Conservation (phyloP, 2,113 vertebrate genomes). For the Neogale vison region DNA sequence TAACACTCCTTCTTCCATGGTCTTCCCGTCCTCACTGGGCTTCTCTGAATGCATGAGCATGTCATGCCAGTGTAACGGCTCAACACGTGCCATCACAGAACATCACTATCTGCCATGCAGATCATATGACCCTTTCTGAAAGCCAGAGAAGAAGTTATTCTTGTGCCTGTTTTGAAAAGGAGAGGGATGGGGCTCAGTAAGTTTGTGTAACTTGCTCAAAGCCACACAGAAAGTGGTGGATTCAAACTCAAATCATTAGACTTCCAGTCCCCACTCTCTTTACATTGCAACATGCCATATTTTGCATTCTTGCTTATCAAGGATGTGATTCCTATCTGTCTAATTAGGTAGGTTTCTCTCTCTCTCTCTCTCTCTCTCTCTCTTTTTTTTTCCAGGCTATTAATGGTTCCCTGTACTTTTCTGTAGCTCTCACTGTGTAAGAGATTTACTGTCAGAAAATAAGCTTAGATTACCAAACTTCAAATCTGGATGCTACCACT, state of each 20-base stretch:
- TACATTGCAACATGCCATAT: background rate
- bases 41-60: background rate
- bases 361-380: no score
- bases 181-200: background rate
- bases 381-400: background rate
- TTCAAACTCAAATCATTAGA: background rate
- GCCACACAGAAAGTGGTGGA: background rate
- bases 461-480: background rate
- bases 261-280: background rate
- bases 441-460: background rate
- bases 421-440: background rate
- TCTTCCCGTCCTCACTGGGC: fast-evolving
- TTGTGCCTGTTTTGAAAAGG: background rate
- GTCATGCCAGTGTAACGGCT: fast-evolving
- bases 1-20: no score
- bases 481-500: fast-evolving
- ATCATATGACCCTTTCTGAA: background rate
- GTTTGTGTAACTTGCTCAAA: background rate
- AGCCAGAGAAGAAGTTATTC: background rate
- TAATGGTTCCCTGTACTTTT: background rate
- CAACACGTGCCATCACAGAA: fast-evolving
- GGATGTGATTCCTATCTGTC: background rate
- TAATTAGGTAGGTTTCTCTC: background rate
- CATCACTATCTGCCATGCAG: background rate
- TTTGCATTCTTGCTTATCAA: background rate